Evolutionary conservation across 23 tunicate species (phyloP), one percentile per base, ranked within the genome.

Genomic region (Ciona savignyi): DNA sequence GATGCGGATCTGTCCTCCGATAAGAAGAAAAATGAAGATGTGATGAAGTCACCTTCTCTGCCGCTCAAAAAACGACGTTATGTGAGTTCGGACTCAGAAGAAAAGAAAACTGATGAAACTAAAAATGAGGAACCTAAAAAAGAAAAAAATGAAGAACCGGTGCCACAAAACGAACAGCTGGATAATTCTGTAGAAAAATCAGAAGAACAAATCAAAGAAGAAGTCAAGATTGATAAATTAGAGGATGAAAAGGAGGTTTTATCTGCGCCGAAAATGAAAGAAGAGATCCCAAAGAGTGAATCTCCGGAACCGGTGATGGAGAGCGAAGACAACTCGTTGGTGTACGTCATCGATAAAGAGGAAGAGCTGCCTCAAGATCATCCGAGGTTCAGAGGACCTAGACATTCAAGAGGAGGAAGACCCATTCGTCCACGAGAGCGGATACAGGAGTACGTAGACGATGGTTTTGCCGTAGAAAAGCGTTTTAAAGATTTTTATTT

Each of bases 41-140:
- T 75, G 0, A 56, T 30, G 9, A 83, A 74, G 51, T 89, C 96
- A 22, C 96, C 96, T 29, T 70, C 96, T 22, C 76, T 88, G 0
- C 96, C 96, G 0, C 51, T 82, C 20, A 88, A 88, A 30, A 88
- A 88, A 60, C 69, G 96, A 21, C 71, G 80, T 20, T 87, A 87
- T 31, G 60, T 87, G 30, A 76, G 75, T 70, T 51, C 70, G 26
- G 35, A 75, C 26, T 28, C 30, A 21, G 34, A 68, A 42, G 71
- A 35, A 24, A 35, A 61, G 6, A 73, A 73, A 66, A 26, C 35
- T 26, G 73, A 73, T 3, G 33, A 26, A 21, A 27, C 24, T 34
- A 62, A 74, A 56, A n/a, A 62, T 2, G 66, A n/a, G 19, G 42
- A 30, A 3, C 3, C 19, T 24, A 32, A 71, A 2, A 27, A 71